phyloP scores from a whole-genome alignment of 2,797 vertebrate genomes.

The Sparus aurata region DNA sequence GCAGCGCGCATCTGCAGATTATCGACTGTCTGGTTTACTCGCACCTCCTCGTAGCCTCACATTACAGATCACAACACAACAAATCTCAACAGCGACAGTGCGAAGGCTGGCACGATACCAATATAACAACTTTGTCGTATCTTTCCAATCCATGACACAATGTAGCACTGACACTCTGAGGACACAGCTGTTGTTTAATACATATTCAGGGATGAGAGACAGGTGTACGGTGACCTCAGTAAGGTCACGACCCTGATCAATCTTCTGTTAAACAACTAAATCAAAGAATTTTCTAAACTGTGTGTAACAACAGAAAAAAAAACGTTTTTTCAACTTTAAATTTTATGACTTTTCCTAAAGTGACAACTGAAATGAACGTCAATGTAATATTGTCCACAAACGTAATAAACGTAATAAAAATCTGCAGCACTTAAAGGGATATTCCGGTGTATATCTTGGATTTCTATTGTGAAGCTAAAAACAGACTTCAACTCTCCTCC shows the following conservation, averaged over 20 bases:
- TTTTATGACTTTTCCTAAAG: too few relatives aligned
- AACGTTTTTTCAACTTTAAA: too few relatives aligned
- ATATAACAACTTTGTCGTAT: constrained; percentile 1
- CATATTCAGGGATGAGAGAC: constrained; percentile 15
- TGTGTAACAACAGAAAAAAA: too few relatives aligned
- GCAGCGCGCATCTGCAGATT: constrained; percentile 19
- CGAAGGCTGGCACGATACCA: constrained; percentile 18
- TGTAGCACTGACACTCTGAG: background rate
- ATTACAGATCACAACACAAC: constrained; percentile 37
- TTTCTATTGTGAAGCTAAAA: too few relatives aligned
- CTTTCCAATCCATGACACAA: constrained; percentile 1
- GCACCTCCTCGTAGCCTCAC: constrained; percentile 4
- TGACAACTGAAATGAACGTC: too few relatives aligned
- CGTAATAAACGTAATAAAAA: too few relatives aligned
- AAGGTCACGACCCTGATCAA: constrained; percentile 4
- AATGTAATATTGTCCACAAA: too few relatives aligned
- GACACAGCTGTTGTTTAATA: constrained; percentile 17
- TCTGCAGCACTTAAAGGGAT: too few relatives aligned
- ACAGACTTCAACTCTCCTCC: too few relatives aligned
- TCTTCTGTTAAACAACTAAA: background rate
- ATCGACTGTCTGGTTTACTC: constrained; percentile 9
- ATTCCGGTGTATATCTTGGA: too few relatives aligned
- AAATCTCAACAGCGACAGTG: constrained; percentile 21
- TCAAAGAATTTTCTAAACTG: background rate
- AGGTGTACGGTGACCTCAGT: background rate